These are phyloP conservation scores for Plebejus argus DNA, from an alignment of 2,888 invertebrate genomes.

Conservation along the genomic window DNA sequence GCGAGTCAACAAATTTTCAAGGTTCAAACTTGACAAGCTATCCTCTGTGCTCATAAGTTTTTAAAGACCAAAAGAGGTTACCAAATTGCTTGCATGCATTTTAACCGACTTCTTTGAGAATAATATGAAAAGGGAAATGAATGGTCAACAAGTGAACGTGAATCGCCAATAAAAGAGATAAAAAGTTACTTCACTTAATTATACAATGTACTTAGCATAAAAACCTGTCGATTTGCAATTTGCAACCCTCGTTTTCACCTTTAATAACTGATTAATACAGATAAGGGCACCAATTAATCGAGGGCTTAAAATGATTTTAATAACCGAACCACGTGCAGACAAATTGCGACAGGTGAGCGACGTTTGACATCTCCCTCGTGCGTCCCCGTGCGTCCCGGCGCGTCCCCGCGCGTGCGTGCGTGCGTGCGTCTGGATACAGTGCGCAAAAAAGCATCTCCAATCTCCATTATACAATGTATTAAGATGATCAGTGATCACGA, in stretches of 20 bases:
- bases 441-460: constrained; percentile 5
- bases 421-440: neutral
- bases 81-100: neutral
- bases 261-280: constrained; percentile 45
- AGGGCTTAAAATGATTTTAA: constrained; percentile 64
- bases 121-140: neutral
- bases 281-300: constrained; percentile 69
- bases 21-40: neutral
- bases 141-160: neutral
- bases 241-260: neutral
- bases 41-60: neutral
- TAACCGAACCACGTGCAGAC: constrained; percentile 71
- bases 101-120: neutral
- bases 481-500: neutral
- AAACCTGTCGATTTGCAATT: neutral
- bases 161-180: neutral
- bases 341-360: constrained; percentile 65
- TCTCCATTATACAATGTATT: neutral
- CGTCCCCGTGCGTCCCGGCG: neutral
- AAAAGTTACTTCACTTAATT: neutral
- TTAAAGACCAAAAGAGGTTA: neutral
- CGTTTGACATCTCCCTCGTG: constrained; percentile 27
- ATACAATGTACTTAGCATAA: neutral
- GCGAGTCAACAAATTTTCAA: neutral
- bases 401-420: neutral